Evolutionary conservation across 2,113 vertebrate genomes (phyloP), one percentile per base, ranked within the genome.

Genomic region (Glaucomys volans): DNA sequence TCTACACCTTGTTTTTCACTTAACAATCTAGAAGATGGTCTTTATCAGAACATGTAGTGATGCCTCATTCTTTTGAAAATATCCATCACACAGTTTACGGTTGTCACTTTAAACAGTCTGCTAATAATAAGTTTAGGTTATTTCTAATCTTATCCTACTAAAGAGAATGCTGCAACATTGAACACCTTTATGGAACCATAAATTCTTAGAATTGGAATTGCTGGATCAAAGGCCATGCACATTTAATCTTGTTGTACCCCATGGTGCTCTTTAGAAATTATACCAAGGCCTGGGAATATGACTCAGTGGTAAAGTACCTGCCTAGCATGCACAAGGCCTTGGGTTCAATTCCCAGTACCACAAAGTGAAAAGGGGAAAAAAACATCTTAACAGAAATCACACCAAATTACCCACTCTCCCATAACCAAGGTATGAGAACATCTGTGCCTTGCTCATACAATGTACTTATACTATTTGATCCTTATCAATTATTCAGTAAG

Each of bases 11-110:
- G 28, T 32, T 83, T 93, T 86, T 87, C 20, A 80, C 24, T 50
- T 75, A 72, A 40, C n/a, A 84, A 44, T 77, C 77, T 91, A 47
- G 74, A 91, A 96, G 47, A 69, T 69, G 47, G 71, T 80, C 37
- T 50, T 9, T n/a, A 83, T 66, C 71, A 47, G 37, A 66, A 35
- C 42, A 18, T 35, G 37, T 40, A 91, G 37, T 47, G 8, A 81
- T 44, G 24, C 40, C 18, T 79, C 42, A 35, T 69, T 87, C 64
- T 59, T 81, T 54, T 72, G 62, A 71, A 30, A 80, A 20, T 88
- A 81, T 89, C 8, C 59, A 81, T 66, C 42, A 67, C 16, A 66
- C 22, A 24, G 5, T 17, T 5, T 79, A 22, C 35, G 28, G 66
- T 82, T 13, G 26, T 11, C 87, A 74, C 88, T 40, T 75, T 94